Conservation (phyloP, 2,797 vertebrate species). For the Gymnoscopelus microlampas region DNA sequence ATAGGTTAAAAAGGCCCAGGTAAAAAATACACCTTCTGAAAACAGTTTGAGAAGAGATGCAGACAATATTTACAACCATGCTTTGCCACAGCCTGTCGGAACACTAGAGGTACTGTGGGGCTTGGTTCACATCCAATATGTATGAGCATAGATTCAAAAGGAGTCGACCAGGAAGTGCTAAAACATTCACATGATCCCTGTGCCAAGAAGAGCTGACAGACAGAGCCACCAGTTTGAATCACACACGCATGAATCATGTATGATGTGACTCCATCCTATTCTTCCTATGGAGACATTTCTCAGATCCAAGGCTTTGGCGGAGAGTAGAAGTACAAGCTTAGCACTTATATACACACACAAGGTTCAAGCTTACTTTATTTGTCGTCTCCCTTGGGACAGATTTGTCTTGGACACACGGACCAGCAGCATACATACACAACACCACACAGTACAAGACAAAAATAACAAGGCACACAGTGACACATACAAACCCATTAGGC, state of each 20-base stretch:
- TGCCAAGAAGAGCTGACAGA: slow-evolving; percentile 37
- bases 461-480: too few relatives aligned
- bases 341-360: background rate
- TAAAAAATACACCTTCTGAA: slow-evolving; percentile 20
- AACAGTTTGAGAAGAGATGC: slow-evolving; percentile 12
- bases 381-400: too few relatives aligned
- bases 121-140: slow-evolving; percentile 55
- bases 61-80: slow-evolving; percentile 30
- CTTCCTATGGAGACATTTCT: background rate
- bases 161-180: slow-evolving; percentile 40
- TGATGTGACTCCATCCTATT: background rate
- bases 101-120: slow-evolving; percentile 19
- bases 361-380: too few relatives aligned
- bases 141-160: slow-evolving; percentile 50
- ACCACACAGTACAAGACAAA: too few relatives aligned
- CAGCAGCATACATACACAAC: too few relatives aligned
- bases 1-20: background rate
- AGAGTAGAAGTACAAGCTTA: slow-evolving; percentile 22
- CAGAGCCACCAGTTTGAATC: slow-evolving; percentile 32
- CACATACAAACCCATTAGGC: too few relatives aligned
- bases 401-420: too few relatives aligned
- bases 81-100: slow-evolving; percentile 30
- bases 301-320: slow-evolving; percentile 18
- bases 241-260: slow-evolving; percentile 4
- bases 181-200: slow-evolving; percentile 44